A percentile compares a stretch with the other conserved stretches of the same genome.
Conservation (phyloP, 2,113 vertebrate species). For the Cololabis saira region DNA sequence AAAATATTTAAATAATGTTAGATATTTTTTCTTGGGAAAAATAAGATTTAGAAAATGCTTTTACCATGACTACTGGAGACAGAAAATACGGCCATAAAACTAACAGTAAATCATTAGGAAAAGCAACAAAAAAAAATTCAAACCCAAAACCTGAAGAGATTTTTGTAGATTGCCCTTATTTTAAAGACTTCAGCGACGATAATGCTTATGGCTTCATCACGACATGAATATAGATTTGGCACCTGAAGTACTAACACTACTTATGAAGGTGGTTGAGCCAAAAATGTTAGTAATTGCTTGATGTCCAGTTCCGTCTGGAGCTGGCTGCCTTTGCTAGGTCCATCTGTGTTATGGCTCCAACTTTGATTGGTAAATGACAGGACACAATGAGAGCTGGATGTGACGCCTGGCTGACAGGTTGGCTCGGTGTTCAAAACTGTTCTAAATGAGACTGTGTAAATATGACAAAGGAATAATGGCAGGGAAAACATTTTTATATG, state of each 20-base stretch:
- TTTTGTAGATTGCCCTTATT: neutral
- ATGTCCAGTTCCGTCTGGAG: conserved; percentile 26
- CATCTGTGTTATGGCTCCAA: conserved; percentile 44
- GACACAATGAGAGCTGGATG: conserved; percentile 46
- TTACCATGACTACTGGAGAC: too few species aligned
- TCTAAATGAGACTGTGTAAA: conserved; percentile 55
- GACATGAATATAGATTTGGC: conserved; percentile 32
- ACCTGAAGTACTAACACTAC: conserved; percentile 21
- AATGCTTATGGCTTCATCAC: conserved; percentile 24
- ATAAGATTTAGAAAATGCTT: too few species aligned
- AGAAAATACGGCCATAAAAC: too few species aligned
- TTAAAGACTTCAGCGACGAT: conserved; percentile 36
- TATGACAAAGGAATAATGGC: conserved; percentile 53
- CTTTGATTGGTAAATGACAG: conserved; percentile 66
- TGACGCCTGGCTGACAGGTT: conserved; percentile 59
- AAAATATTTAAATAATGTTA: too few species aligned
- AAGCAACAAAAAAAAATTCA: too few species aligned
- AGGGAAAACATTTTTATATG: conserved; percentile 7
- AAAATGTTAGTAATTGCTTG: conserved; percentile 23
- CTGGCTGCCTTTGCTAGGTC: conserved; percentile 41
- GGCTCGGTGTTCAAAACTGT: conserved; percentile 50
- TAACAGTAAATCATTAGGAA: too few species aligned
- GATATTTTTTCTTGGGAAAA: too few species aligned
- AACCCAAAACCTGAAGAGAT: too few species aligned
- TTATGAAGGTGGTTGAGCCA: conserved; percentile 36